phyloP scores from a whole-genome alignment of 2,797 vertebrate genomes.

The Myoxocephalus aenaeus region DNA sequence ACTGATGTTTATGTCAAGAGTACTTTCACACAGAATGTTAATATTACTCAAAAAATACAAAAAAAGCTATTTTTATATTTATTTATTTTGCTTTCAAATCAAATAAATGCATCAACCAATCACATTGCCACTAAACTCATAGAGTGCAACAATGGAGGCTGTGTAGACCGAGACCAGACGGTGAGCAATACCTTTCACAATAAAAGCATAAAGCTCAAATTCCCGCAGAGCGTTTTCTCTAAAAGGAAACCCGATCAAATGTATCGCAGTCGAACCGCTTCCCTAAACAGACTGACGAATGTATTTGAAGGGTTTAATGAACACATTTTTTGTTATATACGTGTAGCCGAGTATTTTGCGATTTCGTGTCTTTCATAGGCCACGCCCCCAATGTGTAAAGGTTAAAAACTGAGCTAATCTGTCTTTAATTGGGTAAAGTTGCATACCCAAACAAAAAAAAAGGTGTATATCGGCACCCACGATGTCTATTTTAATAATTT shows the following conservation, averaged over 20 bases:
- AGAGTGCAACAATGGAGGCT: not conserved
- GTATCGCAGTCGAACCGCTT: not conserved
- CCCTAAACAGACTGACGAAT: not conserved
- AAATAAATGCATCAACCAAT: not conserved
- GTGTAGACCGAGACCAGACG: not conserved
- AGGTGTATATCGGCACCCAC: too few species aligned
- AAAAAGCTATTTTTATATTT: not conserved
- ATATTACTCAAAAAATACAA: too few species aligned
- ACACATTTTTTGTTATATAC: too few species aligned
- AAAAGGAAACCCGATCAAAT: not conserved
- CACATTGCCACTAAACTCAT: not conserved
- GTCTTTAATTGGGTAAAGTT: too few species aligned
- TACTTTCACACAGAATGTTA: not conserved
- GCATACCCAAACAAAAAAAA: too few species aligned
- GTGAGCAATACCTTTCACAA: not conserved
- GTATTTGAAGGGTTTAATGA: not conserved
- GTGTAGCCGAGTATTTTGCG: not conserved
- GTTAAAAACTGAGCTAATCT: too few species aligned
- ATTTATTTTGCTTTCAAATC: not conserved
- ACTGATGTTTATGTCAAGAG: not conserved
- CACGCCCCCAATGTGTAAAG: not conserved
- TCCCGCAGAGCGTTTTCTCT: not conserved
- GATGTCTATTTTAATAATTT: too few species aligned
- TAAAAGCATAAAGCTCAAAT: not conserved
- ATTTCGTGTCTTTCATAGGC: not conserved